phyloP scores from a whole-genome alignment of 2,888 invertebrate species.

The Pherbina coryleti region DNA sequence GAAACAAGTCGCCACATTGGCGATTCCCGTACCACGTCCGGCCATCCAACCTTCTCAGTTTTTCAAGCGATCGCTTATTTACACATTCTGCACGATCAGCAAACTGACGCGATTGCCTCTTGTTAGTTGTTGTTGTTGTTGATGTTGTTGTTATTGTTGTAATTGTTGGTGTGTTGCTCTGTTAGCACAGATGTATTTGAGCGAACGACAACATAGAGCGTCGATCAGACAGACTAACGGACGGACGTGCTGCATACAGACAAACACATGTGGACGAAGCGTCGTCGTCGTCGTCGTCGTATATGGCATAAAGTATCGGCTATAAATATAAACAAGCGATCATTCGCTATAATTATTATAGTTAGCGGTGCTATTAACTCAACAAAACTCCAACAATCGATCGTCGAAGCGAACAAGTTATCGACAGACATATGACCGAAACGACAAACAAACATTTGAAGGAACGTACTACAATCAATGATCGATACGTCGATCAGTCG shows the following conservation, averaged over 20 bases:
- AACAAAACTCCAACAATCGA: slow-evolving; percentile 9
- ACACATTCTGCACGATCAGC: slow-evolving; percentile 33
- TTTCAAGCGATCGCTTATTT: slow-evolving; percentile 29
- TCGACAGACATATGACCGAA: background rate
- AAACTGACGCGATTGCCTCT: background rate
- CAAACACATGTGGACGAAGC: background rate
- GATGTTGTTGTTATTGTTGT: background rate
- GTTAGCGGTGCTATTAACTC: slow-evolving; percentile 38
- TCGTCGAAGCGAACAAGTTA: background rate
- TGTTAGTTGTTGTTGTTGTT: slow-evolving; percentile 1
- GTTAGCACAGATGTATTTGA: slow-evolving; percentile 28
- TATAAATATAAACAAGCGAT: slow-evolving; percentile 38
- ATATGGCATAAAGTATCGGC: slow-evolving; percentile 11
- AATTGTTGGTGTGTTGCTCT: background rate
- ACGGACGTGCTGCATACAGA: background rate
- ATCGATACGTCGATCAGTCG: background rate
- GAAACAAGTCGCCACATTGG: slow-evolving; percentile 59
- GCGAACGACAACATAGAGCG: background rate
- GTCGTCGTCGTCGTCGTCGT: background rate
- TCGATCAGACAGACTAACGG: background rate
- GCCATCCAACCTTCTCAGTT: background rate
- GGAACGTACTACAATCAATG: background rate
- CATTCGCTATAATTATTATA: slow-evolving; percentile 38
- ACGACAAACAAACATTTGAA: background rate
- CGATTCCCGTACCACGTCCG: slow-evolving; percentile 58